Evolutionary conservation across 2,888 invertebrate genomes (phyloP).

Genomic region (Thalpophila matura): DNA sequence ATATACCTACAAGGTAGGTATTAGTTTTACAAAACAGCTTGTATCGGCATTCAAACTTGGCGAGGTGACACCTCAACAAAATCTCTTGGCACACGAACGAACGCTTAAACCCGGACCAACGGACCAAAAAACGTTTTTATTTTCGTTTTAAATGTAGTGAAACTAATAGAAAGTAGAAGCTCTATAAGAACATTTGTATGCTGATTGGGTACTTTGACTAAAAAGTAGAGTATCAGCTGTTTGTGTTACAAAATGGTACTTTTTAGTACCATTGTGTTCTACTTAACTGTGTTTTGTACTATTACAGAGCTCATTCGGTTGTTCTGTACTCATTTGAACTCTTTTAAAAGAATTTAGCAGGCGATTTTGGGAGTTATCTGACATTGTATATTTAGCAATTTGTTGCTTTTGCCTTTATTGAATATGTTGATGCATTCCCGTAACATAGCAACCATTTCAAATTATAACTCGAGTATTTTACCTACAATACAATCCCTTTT

Average conservation of each 20-base stretch:
- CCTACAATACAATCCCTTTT: too few species aligned
- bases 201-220: slow-evolving; percentile 39
- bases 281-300: slow-evolving; percentile 42
- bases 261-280: slow-evolving; percentile 43
- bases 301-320: slow-evolving; percentile 38
- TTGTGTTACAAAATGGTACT: slow-evolving; percentile 43
- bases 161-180: slow-evolving; percentile 46
- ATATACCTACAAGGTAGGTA: not conserved
- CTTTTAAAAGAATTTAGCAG: slow-evolving; percentile 32
- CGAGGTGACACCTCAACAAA: slow-evolving; percentile 31
- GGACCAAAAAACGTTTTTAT: slow-evolving; percentile 45
- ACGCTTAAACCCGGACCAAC: slow-evolving; percentile 21
- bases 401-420: not conserved
- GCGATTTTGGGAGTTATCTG: slow-evolving; percentile 34
- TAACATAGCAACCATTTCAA: too few species aligned
- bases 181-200: slow-evolving; percentile 35
- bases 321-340: slow-evolving; percentile 36
- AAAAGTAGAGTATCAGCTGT: slow-evolving; percentile 50
- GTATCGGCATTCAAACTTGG: slow-evolving; percentile 40
- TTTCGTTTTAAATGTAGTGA: slow-evolving; percentile 48
- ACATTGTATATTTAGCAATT: slow-evolving; percentile 15
- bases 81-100: slow-evolving; percentile 49
- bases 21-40: slow-evolving; percentile 9
- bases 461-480: too few species aligned
- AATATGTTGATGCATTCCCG: too few species aligned